Percentiles rank a stretch among this genome's conserved stretches.
phyloP scores from a whole-genome alignment of 2,113 vertebrate genomes.

The Oncorhynchus mykiss region DNA sequence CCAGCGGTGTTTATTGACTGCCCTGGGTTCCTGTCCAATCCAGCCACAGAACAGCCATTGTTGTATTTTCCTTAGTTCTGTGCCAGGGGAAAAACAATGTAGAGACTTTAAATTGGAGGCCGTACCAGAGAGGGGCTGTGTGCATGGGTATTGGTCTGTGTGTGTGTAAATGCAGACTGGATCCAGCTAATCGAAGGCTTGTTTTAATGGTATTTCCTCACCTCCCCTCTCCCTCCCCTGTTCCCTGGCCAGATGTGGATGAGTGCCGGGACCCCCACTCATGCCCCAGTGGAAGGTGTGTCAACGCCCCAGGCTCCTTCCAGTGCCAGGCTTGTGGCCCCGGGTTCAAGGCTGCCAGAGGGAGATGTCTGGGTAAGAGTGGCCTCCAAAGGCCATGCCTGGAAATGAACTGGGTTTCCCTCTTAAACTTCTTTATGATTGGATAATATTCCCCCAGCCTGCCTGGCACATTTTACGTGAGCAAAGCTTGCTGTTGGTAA shows the following conservation, averaged over 20 bases:
- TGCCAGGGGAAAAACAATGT: conserved; percentile 52
- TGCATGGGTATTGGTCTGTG: conserved; percentile 14
- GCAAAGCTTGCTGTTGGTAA: conserved; percentile 47
- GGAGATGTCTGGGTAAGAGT: conserved; percentile 85
- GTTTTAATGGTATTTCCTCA: conserved; percentile 25
- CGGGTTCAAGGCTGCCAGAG: conserved; percentile 74
- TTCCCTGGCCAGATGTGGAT: conserved; percentile 65
- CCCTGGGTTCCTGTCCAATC: conserved; percentile 40
- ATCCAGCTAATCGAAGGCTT: conserved; percentile 16
- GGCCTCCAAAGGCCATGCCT: conserved; percentile 11
- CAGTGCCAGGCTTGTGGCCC: conserved; percentile 80
- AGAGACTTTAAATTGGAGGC: conserved; percentile 11
- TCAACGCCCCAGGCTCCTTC: conserved; percentile 84
- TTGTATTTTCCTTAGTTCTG: conserved; percentile 45
- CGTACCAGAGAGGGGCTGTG: conserved; percentile 15
- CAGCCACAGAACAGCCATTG: conserved; percentile 50
- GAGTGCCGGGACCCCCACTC: conserved; percentile 78
- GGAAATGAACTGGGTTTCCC: conserved; percentile 53
- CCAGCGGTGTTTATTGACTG: conserved; percentile 46
- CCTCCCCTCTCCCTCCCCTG: conserved; percentile 12
- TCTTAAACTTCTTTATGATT: conserved; percentile 50
- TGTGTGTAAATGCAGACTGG: conserved; percentile 23
- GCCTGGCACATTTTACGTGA: conserved; percentile 28
- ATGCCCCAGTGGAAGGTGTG: conserved; percentile 76
- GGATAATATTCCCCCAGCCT: conserved; percentile 35